A percentile compares a stretch with the other conserved stretches of the same genome.
These are phyloP conservation scores for Numida meleagris DNA, from an alignment of 2,113 vertebrate species.

Conservation along the genomic window DNA sequence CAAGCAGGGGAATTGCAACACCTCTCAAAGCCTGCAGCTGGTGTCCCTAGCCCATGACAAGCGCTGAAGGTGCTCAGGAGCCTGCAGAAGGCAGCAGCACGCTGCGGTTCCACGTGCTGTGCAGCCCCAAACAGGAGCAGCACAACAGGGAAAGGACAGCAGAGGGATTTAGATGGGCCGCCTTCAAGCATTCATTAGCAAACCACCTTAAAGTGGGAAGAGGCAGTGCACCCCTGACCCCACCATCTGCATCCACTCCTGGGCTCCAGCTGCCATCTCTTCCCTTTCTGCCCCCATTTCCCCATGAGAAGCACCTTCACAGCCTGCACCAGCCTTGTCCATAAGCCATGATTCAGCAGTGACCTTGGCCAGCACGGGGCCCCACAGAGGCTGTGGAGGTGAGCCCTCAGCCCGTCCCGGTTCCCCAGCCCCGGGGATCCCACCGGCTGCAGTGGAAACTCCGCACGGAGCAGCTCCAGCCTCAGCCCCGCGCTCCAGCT, in stretches of 20 bases:
- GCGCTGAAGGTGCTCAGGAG: fast-evolving
- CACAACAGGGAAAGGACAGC: neutral
- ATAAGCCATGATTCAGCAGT: neutral
- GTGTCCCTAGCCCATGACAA: fast-evolving
- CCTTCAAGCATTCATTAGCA: neutral
- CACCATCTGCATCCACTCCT: fast-evolving
- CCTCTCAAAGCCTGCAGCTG: neutral
- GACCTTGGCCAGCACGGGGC: neutral
- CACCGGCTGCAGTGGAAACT: fast-evolving
- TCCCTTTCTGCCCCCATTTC: neutral
- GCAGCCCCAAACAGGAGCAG: neutral
- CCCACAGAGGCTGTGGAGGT: neutral
- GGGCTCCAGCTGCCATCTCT: neutral
- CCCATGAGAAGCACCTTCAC: neutral
- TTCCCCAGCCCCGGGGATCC: neutral
- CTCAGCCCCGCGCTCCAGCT: neutral
- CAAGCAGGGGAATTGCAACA: neutral
- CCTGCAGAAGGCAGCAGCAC: neutral
- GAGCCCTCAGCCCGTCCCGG: neutral
- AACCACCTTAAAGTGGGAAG: neutral
- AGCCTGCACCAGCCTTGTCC: neutral
- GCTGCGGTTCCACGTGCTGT: too few relatives aligned
- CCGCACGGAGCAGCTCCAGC: neutral
- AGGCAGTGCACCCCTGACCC: fast-evolving
- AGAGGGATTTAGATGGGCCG: neutral